Conservation (phyloP, 1,140 invertebrate species). For the Archegozetes longisetosus region DNA sequence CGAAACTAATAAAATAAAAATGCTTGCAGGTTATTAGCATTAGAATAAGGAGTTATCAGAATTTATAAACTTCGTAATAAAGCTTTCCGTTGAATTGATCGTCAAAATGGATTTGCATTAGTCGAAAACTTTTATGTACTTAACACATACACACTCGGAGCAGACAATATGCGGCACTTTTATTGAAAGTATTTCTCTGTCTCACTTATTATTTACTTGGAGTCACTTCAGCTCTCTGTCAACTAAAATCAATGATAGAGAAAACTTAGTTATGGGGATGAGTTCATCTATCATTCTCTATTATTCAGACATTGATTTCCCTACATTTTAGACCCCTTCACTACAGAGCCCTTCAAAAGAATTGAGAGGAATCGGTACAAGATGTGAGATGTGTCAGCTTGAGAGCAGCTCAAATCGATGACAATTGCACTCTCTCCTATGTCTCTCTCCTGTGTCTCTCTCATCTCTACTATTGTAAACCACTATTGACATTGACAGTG, state of each 20-base stretch:
- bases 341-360: neutral
- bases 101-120: too few relatives aligned
- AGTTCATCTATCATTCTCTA: neutral
- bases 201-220: neutral
- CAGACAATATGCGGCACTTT: neutral
- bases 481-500: too few relatives aligned
- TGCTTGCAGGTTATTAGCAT: too few relatives aligned
- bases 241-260: neutral
- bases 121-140: too few relatives aligned
- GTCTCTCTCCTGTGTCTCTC: neutral
- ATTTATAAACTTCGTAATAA: too few relatives aligned
- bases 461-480: too few relatives aligned
- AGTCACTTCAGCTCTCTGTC: neutral
- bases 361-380: neutral
- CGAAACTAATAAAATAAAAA: too few relatives aligned
- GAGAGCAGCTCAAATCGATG: neutral
- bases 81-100: too few relatives aligned
- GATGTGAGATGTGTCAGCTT: neutral
- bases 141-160: too few relatives aligned
- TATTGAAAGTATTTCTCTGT: neutral
- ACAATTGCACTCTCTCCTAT: neutral
- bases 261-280: neutral
- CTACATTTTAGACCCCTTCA: neutral
- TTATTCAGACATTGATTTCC: neutral
- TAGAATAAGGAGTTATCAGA: too few relatives aligned